A percentile compares a stretch with the other conserved stretches of the same genome.
Evolutionary conservation across 2,113 vertebrate species (phyloP).

Genomic region (Ornithorhynchus anatinus): DNA sequence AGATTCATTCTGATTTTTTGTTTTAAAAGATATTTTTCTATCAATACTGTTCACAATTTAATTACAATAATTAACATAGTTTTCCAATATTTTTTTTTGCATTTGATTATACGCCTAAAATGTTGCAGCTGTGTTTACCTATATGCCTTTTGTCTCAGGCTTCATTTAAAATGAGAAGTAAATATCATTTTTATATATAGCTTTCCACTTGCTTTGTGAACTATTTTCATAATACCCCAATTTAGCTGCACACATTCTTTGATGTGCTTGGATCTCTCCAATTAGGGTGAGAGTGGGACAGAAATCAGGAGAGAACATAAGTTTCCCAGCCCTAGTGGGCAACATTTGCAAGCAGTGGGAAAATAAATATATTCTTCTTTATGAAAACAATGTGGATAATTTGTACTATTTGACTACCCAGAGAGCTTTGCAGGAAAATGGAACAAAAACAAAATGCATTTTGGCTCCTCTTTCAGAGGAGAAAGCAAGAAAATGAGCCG

Average conservation of each 20-base stretch:
- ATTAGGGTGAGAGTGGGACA: conserved; percentile 62
- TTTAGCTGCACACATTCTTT: conserved; percentile 67
- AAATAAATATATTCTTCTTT: conserved; percentile 64
- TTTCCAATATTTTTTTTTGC: conserved; percentile 80
- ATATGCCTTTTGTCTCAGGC: conserved; percentile 75
- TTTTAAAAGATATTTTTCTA: conserved; percentile 77
- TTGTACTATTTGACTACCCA: conserved; percentile 51
- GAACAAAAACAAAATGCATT: conserved; percentile 38
- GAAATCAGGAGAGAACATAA: conserved; percentile 57
- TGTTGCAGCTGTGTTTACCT: conserved; percentile 85
- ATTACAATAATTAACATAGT: conserved; percentile 83
- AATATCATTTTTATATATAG: conserved; percentile 82
- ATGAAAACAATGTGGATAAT: conserved; percentile 65
- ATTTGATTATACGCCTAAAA: conserved; percentile 80
- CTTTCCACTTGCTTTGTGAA: conserved; percentile 81
- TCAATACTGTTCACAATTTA: conserved; percentile 80
- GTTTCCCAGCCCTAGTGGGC: conserved; percentile 46
- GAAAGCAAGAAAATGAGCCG: conserved; percentile 21
- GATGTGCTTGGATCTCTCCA: conserved; percentile 54
- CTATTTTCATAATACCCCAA: conserved; percentile 71
- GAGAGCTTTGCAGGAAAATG: conserved; percentile 46
- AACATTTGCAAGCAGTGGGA: conserved; percentile 56
- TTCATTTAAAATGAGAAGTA: conserved; percentile 76
- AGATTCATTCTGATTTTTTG: conserved; percentile 67
- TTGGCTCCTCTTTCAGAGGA: conserved; percentile 33